Evolutionary conservation across 1,140 invertebrate genomes (phyloP).

Genomic region (Antheraea mylitta): DNA sequence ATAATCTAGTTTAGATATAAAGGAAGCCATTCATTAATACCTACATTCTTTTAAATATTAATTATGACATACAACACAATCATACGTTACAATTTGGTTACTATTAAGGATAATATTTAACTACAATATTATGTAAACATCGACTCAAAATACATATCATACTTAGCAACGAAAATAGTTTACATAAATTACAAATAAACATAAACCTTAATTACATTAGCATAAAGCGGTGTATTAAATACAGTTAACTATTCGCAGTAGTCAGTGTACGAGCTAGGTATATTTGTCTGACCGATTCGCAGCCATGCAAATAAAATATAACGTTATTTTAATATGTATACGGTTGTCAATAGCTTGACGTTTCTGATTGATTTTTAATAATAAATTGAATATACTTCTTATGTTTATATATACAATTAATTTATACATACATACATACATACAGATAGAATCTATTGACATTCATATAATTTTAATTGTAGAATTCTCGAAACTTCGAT

Average conservation of each 20-base stretch:
- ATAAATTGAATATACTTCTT: too few species aligned
- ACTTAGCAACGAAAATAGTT: conserved; percentile 17
- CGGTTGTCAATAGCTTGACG: background rate
- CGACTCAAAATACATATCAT: conserved; percentile 7
- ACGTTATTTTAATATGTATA: conserved; percentile 1
- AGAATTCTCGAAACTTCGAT: too few species aligned
- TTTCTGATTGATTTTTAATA: too few species aligned
- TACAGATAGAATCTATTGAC: too few species aligned
- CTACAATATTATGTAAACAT: background rate
- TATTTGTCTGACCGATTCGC: conserved; percentile 10
- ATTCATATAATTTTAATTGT: too few species aligned
- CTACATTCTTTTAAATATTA: too few species aligned
- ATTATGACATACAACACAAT: too few species aligned
- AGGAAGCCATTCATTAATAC: too few species aligned
- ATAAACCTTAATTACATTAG: background rate
- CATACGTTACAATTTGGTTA: too few species aligned
- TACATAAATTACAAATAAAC: background rate
- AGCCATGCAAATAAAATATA: background rate
- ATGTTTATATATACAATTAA: too few species aligned
- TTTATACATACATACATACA: too few species aligned
- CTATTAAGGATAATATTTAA: background rate
- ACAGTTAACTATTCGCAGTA: background rate
- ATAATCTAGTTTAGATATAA: too few species aligned
- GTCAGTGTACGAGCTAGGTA: conserved; percentile 6
- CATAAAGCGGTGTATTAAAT: background rate